A percentile compares a stretch with the other conserved stretches of the same genome.
Evolutionary conservation across 2,113 vertebrate species (phyloP).

Genomic region (Planiliza haematocheilus): DNA sequence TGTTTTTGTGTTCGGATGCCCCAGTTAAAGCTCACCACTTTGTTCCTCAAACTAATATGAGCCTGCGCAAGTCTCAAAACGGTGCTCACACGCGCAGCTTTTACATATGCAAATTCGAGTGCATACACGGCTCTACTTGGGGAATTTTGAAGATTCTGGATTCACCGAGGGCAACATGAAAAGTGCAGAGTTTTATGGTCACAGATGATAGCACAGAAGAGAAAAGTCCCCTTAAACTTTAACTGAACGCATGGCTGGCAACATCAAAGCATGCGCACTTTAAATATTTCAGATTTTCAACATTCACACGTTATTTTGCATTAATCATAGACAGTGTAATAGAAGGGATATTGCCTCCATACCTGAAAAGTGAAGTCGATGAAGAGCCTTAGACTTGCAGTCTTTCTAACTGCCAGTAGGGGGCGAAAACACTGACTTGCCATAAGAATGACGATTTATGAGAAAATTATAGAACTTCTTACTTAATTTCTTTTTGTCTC

Average conservation of each 20-base stretch:
- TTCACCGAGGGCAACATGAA: conserved; percentile 29
- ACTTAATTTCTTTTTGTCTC: too few species aligned
- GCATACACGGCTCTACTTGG: conserved; percentile 18
- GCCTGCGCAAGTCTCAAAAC: conserved; percentile 24
- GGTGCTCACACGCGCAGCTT: conserved; percentile 20
- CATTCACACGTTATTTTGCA: neutral
- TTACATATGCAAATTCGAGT: conserved; percentile 53
- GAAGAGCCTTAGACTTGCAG: too few species aligned
- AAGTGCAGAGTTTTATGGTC: conserved; percentile 4
- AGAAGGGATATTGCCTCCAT: too few species aligned
- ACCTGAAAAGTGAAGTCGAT: too few species aligned
- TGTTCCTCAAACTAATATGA: conserved; percentile 60
- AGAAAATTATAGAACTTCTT: too few species aligned
- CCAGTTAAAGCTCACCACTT: conserved; percentile 63
- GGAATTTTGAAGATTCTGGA: conserved; percentile 30
- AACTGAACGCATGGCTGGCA: neutral
- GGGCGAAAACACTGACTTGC: too few species aligned
- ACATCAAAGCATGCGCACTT: too few species aligned
- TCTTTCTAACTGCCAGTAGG: too few species aligned
- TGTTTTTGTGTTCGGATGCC: conserved; percentile 56
- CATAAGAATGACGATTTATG: too few species aligned
- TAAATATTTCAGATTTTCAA: neutral
- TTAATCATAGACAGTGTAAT: neutral
- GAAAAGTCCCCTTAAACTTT: neutral
- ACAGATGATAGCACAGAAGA: neutral